These are phyloP conservation scores for Castor canadensis DNA, from an alignment of 2,113 vertebrate genomes.

Conservation along the genomic window DNA sequence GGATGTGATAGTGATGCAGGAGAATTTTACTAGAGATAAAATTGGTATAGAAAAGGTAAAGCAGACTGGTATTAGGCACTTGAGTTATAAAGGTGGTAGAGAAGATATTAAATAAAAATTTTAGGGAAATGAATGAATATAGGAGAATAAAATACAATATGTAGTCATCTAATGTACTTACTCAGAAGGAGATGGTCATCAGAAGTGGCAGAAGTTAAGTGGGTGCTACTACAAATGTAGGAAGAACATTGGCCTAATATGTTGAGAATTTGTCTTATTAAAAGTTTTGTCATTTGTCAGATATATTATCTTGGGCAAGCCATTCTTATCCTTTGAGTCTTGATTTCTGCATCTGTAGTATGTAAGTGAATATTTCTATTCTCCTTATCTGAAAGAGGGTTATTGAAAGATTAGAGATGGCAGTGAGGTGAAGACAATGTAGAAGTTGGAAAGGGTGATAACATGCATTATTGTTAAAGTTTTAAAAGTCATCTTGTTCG, in stretches of 20 bases:
- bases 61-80: background rate
- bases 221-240: background rate
- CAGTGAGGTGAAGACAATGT: background rate
- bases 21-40: constrained; percentile 41
- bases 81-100: constrained; percentile 26
- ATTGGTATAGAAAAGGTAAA: constrained; percentile 1
- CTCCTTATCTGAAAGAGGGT: background rate
- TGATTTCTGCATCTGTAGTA: constrained; percentile 6
- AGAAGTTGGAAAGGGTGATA: background rate
- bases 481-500: background rate
- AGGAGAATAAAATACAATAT: constrained; percentile 5
- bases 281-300: background rate
- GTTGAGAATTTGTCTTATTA: constrained; percentile 26
- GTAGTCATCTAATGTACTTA: background rate
- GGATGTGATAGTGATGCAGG: background rate
- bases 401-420: constrained; percentile 5
- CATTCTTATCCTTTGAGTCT: constrained; percentile 26
- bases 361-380: constrained; percentile 33
- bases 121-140: background rate
- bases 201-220: constrained; percentile 11
- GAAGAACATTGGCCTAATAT: background rate
- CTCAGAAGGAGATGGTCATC: constrained; percentile 5
- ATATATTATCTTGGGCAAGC: background rate
- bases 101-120: constrained; percentile 43
- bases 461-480: background rate